Base-by-base conservation (phyloP, 2,113 vertebrate genomes). In the Ailuropoda melanoleuca region DNA sequence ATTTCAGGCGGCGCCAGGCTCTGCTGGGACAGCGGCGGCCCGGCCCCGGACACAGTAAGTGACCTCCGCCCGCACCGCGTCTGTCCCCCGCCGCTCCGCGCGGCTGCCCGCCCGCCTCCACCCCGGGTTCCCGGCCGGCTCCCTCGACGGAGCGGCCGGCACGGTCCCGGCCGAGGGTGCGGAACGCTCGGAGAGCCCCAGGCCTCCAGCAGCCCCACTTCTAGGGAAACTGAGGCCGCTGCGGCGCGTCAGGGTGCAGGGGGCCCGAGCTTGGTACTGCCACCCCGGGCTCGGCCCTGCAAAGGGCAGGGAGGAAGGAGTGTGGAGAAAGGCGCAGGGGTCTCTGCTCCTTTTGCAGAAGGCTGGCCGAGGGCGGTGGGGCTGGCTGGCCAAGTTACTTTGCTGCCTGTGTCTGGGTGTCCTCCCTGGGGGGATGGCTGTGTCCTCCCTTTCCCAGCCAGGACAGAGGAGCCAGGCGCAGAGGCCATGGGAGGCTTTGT, bases 1-100 rank as follows among this genome's bases (percentile, higher is more conserved):
- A 97, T 96, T 96, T 97, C 77, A 77, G 96, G 93, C 91, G 0
- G 70, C 26, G 46, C 80, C 5, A 0, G 24, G 62, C 46, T 29
- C 19, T 0, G 26, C 43, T 15, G 1, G n/a, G 56, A 15, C 81
- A 31, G 55, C 34, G 9, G 95, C 66, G 10, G 34, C 95, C 39
- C 1, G 85, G 70, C 80, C 80, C 29, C 13, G 5, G 81, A 92
- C 96, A 70, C 85, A 39, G 98, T 97, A 88, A 97, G 98, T 93
- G 96, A 72, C 82, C 92, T 91, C 70, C 12, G 39, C n/a, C 24
- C 48, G 29, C 72, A 0, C 7, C 0, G 82, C 77, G 23, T n/a
- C 80, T 1, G 43, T 37, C 87, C 70, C 68, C 34, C 23, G 1
- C 10, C 1, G 23, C 46, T 11, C 43, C 4, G 60, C 19, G 55